Conservation (phyloP, 2,888 invertebrate species). For the Brenthis daphne region DNA sequence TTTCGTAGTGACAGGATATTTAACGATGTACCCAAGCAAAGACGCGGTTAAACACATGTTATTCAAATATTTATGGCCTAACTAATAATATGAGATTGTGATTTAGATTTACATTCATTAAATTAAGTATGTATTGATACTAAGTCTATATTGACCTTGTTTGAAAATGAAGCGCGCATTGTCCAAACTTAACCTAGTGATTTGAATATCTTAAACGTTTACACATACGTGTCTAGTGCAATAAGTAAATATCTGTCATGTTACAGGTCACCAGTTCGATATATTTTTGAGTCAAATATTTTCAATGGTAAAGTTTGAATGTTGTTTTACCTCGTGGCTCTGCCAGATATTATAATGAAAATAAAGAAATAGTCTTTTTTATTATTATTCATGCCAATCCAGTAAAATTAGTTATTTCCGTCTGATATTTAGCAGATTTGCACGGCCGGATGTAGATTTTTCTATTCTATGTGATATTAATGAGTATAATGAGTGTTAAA, state of each 20-base stretch:
- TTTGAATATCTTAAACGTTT: slow-evolving; percentile 20
- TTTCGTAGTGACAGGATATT: no score
- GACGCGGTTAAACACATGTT: not conserved
- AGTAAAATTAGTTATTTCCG: no score
- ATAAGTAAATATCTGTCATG: not conserved
- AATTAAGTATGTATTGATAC: slow-evolving; percentile 15
- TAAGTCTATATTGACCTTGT: slow-evolving; percentile 27
- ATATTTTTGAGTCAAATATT: no score
- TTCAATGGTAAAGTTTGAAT: no score
- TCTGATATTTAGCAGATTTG: no score
- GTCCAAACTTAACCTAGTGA: slow-evolving; percentile 16
- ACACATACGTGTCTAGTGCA: not conserved
- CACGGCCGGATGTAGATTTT: no score
- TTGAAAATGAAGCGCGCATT: slow-evolving; percentile 16
- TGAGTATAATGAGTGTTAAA: no score
- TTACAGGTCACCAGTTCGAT: not conserved
- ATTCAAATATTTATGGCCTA: slow-evolving; percentile 8
- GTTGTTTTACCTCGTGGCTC: no score
- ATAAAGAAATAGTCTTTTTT: no score
- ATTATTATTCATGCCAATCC: no score
- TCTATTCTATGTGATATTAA: no score
- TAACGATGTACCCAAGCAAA: not conserved
- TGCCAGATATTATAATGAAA: no score
- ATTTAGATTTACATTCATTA: slow-evolving; percentile 19
- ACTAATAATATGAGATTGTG: slow-evolving; percentile 4